These are phyloP conservation scores for Sminthurides aquaticus DNA, from an alignment of 2,888 invertebrate genomes.

Conservation along the genomic window DNA sequence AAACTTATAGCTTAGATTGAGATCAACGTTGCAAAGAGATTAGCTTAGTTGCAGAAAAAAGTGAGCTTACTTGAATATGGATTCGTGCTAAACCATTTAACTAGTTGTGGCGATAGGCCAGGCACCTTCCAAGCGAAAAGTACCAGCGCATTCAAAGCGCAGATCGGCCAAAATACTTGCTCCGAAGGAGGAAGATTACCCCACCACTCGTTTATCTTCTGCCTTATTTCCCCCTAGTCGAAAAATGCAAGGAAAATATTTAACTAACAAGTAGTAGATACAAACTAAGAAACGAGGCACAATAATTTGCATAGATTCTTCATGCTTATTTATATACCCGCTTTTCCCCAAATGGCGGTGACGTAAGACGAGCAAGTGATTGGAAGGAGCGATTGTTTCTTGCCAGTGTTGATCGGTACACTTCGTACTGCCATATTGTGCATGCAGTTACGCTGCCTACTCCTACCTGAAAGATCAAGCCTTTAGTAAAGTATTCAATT, in stretches of 20 bases:
- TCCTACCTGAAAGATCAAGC: constrained; percentile 55
- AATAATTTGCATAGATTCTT: too few species aligned
- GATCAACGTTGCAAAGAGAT: not conserved
- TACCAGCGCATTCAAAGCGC: constrained; percentile 67
- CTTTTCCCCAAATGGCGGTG: constrained; percentile 19
- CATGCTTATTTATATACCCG: too few species aligned
- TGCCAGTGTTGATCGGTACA: constrained; percentile 45
- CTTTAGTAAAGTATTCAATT: too few species aligned
- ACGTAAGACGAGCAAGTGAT: constrained; percentile 5
- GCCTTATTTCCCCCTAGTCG: constrained; percentile 45
- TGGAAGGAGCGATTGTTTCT: constrained; percentile 10
- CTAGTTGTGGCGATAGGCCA: constrained; percentile 62
- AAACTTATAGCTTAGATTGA: too few species aligned
- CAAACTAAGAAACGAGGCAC: too few species aligned
- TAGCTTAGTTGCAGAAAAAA: too few species aligned
- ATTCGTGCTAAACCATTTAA: constrained; percentile 75
- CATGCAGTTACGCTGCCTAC: constrained; percentile 65
- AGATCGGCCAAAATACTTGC: constrained; percentile 70
- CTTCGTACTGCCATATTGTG: constrained; percentile 84
- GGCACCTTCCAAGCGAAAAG: constrained; percentile 77
- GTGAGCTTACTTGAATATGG: constrained; percentile 65
- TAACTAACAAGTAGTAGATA: not conserved
- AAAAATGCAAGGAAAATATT: not conserved
- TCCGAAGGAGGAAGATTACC: constrained; percentile 63
- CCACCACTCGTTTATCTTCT: constrained; percentile 60